These are phyloP conservation scores for Brachionus plicatilis DNA, from an alignment of 1,140 invertebrate genomes.

Conservation along the genomic window DNA sequence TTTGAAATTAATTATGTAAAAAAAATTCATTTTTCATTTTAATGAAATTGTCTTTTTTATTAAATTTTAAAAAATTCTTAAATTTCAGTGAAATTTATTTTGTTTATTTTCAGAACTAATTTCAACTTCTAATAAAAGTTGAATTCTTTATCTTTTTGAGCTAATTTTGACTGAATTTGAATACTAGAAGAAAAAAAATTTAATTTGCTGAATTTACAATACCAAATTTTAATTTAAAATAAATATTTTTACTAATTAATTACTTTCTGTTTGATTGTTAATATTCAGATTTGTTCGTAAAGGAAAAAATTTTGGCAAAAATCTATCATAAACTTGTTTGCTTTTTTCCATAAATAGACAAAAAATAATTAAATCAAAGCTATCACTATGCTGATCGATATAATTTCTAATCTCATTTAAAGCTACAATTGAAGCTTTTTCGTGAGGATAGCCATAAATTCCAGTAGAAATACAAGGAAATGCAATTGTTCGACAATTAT, in stretches of 20 bases:
- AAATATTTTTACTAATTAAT: too few relatives aligned
- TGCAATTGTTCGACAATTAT: background rate
- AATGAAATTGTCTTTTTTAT: background rate
- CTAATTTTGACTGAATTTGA: too few relatives aligned
- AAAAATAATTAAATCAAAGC: background rate
- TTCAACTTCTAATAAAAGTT: too few relatives aligned
- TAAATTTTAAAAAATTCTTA: background rate
- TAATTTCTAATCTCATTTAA: background rate
- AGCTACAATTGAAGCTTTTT: background rate
- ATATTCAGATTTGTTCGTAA: background rate
- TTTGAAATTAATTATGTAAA: too few relatives aligned
- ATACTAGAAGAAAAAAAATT: too few relatives aligned
- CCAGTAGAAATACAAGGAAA: conserved; percentile 30
- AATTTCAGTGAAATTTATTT: too few relatives aligned
- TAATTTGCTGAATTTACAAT: too few relatives aligned
- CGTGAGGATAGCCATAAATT: background rate
- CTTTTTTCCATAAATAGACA: conserved; percentile 1
- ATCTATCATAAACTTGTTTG: background rate
- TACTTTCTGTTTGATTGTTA: too few relatives aligned
- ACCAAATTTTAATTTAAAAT: too few relatives aligned
- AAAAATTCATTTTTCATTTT: too few relatives aligned
- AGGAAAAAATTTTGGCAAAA: background rate
- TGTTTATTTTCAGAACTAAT: too few relatives aligned
- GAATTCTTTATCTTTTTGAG: too few relatives aligned
- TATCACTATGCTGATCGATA: background rate